These are phyloP conservation scores for Dynastes hyllus DNA, from an alignment of 2,888 invertebrate species.

Conservation along the genomic window DNA sequence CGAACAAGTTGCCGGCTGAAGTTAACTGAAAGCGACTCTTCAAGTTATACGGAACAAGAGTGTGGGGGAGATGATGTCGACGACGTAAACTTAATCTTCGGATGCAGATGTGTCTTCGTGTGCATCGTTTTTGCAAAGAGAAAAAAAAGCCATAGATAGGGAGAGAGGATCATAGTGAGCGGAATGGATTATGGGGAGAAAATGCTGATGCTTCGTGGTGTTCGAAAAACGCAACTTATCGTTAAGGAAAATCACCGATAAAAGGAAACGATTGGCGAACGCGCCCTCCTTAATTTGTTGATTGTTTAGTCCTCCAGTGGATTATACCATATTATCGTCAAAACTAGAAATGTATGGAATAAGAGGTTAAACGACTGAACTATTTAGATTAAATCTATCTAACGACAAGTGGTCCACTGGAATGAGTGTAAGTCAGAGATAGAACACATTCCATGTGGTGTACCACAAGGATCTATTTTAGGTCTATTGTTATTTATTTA, in stretches of 20 bases:
- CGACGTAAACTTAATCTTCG: constrained; percentile 42
- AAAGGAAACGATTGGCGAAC: too few relatives aligned
- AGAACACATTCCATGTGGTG: too few relatives aligned
- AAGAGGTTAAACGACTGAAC: too few relatives aligned
- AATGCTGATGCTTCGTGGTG: constrained; percentile 9
- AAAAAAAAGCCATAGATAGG: constrained; percentile 4
- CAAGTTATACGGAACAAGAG: constrained; percentile 16
- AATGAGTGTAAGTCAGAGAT: too few relatives aligned
- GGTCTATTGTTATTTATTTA: too few relatives aligned
- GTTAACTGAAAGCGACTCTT: constrained; percentile 37
- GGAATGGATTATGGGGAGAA: neutral
- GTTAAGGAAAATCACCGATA: neutral
- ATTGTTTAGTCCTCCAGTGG: too few relatives aligned
- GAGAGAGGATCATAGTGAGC: neutral
- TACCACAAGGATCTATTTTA: too few relatives aligned
- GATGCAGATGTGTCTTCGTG: constrained; percentile 28
- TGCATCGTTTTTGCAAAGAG: constrained; percentile 15
- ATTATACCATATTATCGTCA: too few relatives aligned
- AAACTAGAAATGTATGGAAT: too few relatives aligned
- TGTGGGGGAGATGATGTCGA: neutral
- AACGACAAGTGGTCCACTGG: too few relatives aligned
- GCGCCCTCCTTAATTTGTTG: too few relatives aligned
- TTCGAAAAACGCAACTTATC: neutral
- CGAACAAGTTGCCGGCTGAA: constrained; percentile 43
- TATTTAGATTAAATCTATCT: too few relatives aligned